Evolutionary conservation across 2,797 vertebrate genomes (phyloP), one percentile per base, ranked within the genome.

Genomic region (Intellagama lesueurii): DNA sequence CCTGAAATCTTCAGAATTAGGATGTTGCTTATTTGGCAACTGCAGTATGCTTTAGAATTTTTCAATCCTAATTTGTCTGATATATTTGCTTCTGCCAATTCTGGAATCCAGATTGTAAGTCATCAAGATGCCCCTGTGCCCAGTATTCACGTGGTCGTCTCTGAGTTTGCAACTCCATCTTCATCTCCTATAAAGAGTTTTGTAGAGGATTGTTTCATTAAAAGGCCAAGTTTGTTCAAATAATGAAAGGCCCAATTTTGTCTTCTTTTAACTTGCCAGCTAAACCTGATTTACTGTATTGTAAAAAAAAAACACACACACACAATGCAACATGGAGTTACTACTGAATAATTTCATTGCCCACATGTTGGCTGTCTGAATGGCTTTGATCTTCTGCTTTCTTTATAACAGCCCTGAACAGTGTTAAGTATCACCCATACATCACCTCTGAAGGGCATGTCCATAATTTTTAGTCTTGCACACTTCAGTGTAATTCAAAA

Each of bases 111-210:
- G 35, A 72, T 40, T 32, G 52, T 26, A 95, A 89, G 92, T 64
- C 88, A 95, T 93, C 91, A 92, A 88, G 87, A 91, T 93, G 83
- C 83, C 89, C 90, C 85, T 83, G 82, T 93, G 88, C 91, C 73
- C 84, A 91, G 93, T 88, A 93, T 92, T 95, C 93, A 95, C 89
- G 76, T 73, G 66, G 92, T 95, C 91, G 94, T 87, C 94, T 93
- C 7, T 87, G 49, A 73, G 17, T 16, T 47, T 52, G n/a, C 56
- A 66, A 69, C 52, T 84, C 81, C 52, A 64, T 83, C 44, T 24
- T 52, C 32, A 75, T 68, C 17, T 49, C n/a, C 5, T 73, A 28
- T 32, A 72, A 47, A 44, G 24, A 81, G 16, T 56, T 81, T 4
- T 77, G 24, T 35, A 81, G 32, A 35, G 77, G 24, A 77, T 69